Evolutionary conservation across 1,140 invertebrate genomes (phyloP).

Genomic region (Solen grandis): DNA sequence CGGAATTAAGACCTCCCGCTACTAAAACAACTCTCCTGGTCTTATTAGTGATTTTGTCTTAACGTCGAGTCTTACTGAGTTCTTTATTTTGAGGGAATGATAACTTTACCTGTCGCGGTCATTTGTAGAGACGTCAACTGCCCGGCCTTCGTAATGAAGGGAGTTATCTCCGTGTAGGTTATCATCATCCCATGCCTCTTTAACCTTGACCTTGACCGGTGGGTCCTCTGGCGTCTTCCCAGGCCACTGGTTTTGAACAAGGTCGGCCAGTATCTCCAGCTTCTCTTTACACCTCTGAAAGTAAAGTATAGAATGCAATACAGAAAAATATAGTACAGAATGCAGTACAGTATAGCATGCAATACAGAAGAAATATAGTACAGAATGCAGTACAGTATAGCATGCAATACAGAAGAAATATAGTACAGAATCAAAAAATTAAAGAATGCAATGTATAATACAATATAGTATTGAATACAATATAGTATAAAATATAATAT

Average conservation of each 20-base stretch:
- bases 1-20: too few relatives aligned
- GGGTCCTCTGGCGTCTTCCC: slow-evolving; percentile 80
- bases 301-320: neutral
- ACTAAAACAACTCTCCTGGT: too few relatives aligned
- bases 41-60: too few relatives aligned
- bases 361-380: neutral
- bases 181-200: slow-evolving; percentile 97
- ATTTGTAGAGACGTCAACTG: slow-evolving; percentile 96
- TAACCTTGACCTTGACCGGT: slow-evolving; percentile 91
- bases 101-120: slow-evolving; percentile 88
- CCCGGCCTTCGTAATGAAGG: slow-evolving; percentile 97
- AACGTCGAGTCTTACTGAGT: too few relatives aligned
- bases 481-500: too few relatives aligned
- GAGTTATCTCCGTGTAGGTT: slow-evolving; percentile 88
- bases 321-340: neutral
- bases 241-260: slow-evolving; percentile 99
- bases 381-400: neutral
- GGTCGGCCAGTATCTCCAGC: slow-evolving; percentile 95
- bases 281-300: slow-evolving; percentile 97
- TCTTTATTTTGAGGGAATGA: too few relatives aligned
- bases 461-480: too few relatives aligned
- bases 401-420: neutral
- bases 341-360: neutral
- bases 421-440: neutral
- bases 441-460: neutral